Base-by-base conservation (phyloP, 2,113 vertebrate genomes). In the Tauraco erythrolophus region DNA sequence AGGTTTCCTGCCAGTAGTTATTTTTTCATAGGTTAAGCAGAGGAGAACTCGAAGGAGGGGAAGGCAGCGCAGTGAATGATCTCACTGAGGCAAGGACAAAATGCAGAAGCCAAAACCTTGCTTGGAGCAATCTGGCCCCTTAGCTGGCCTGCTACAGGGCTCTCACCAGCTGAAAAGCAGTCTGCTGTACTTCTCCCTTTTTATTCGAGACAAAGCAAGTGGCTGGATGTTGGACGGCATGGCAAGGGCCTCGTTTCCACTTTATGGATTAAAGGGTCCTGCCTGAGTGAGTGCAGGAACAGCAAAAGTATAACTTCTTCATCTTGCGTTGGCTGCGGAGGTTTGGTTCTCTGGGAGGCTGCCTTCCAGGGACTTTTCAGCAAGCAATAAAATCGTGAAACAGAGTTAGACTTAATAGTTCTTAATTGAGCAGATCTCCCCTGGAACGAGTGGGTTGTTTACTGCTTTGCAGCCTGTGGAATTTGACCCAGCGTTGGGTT, bases 371-470 rank as follows among this genome's bases (percentile, higher is more conserved):
- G 82, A 65, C 62, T 93, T 93, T 69, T 76, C 58, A 65, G 62
- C 75, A 84, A 76, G 85, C 30, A 89, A 53, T 79, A 82, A 88
- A 93, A 80, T 75, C n/a, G 57, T 61, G 74, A 89, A 92, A 69
- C 35, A 74, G 53, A 64, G 28, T 62, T 82, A 48, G 57, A 45
- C 37, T 86, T 88, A 54, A 46, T 83, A 70, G 28, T 61, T 90
- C 75, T 86, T 92, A 95, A 93, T 43, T 92, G 82, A 95, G 82
- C 71, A 88, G 72, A 90, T 96, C 66, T 92, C n/a, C 64, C n/a
- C 41, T 81, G 66, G 75, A 94, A 77, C n/a, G 22, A 82, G 61
- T 61, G 31, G 5, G 60, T 66, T 92, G 89, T 94, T 94, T 95
- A 79, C 30, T 70, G 33, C 58, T 77, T 74, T 91, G 43, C 37